Evolutionary conservation across 2,888 invertebrate species (phyloP).

Genomic region (Apoda limacodes): DNA sequence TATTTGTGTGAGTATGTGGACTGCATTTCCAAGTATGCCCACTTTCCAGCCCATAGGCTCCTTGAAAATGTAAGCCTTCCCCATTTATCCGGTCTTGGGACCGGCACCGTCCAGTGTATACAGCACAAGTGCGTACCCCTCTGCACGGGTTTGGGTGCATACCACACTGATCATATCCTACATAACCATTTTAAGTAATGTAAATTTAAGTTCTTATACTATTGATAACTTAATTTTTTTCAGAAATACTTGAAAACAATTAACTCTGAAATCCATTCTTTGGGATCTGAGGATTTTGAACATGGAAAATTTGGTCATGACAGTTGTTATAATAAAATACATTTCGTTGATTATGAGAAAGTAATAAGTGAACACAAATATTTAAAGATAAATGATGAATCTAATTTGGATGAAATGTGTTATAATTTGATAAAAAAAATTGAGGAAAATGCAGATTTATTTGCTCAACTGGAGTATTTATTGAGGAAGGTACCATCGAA

Average conservation of each 20-base stretch:
- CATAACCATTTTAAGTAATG: too few relatives aligned
- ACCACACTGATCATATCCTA: too few relatives aligned
- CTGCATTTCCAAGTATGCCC: too few relatives aligned
- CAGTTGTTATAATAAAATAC: constrained; percentile 1
- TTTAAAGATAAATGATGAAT: too few relatives aligned
- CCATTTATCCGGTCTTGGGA: too few relatives aligned
- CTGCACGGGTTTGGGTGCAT: constrained; percentile 4
- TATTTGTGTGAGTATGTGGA: too few relatives aligned
- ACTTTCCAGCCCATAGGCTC: too few relatives aligned
- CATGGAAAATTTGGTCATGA: constrained; percentile 1
- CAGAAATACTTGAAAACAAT: constrained; percentile 8
- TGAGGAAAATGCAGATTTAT: constrained; percentile 7
- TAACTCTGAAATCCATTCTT: constrained; percentile 1
- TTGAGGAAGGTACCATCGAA: constrained; percentile 4
- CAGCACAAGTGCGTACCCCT: constrained; percentile 5
- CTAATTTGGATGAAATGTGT: constrained; percentile 2
- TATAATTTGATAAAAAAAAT: constrained; percentile 4
- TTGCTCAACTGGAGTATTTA: constrained; percentile 13
- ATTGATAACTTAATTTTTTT: not conserved
- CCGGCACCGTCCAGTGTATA: too few relatives aligned
- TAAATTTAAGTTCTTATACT: too few relatives aligned
- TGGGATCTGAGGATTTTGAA: not conserved
- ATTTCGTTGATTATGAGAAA: not conserved
- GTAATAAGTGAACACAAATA: too few relatives aligned
- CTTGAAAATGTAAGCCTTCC: too few relatives aligned